Conservation (phyloP, 2,888 invertebrate species). For the Camponotus fellah region DNA sequence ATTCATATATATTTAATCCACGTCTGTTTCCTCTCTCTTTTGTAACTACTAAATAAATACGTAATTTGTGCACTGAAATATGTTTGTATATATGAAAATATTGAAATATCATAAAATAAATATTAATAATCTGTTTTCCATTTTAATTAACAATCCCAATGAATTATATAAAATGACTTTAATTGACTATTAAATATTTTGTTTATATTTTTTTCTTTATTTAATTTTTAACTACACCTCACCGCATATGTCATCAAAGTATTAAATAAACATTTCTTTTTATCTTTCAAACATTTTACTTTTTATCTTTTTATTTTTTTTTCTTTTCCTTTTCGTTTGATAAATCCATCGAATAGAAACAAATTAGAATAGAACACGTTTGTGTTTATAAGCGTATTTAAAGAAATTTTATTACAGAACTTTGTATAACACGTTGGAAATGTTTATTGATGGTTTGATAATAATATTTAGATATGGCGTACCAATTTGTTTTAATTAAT, state of each 20-base stretch:
- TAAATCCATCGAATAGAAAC: neutral
- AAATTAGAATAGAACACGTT: neutral
- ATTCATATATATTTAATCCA: neutral
- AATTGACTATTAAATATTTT: neutral
- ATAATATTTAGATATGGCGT: no score
- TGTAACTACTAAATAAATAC: neutral
- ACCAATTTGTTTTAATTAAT: no score
- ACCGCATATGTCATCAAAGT: neutral
- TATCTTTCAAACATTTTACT: neutral
- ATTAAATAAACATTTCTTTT: slow-evolving; percentile 1
- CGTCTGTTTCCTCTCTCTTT: neutral
- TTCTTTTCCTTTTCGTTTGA: neutral
- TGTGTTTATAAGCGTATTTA: neutral
- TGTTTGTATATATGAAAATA: neutral
- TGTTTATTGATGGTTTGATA: neutral
- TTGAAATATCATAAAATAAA: neutral
- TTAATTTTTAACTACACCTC: neutral
- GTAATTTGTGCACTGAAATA: neutral
- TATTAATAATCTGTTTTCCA: neutral
- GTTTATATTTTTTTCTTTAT: neutral
- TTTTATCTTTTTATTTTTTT: neutral
- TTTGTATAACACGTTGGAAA: neutral
- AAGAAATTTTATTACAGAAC: neutral
- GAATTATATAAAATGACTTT: neutral
- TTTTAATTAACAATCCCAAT: neutral